Conservation (phyloP, 2,888 invertebrate genomes). For the Sarcophaga carnaria region DNA sequence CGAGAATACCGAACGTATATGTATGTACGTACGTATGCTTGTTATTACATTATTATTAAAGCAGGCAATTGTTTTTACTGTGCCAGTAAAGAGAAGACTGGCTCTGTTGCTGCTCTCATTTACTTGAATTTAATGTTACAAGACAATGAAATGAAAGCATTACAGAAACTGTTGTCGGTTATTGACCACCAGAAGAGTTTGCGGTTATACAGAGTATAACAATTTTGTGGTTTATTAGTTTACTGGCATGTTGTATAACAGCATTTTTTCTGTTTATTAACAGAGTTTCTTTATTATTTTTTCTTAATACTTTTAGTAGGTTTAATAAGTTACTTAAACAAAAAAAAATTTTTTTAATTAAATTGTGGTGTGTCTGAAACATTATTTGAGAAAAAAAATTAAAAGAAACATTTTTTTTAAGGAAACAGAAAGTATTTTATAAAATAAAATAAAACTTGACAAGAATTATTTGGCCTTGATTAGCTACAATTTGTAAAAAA, state of each 20-base stretch:
- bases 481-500: neutral
- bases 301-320: neutral
- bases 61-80: no score
- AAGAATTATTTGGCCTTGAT: neutral
- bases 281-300: neutral
- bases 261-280: conserved; percentile 19
- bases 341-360: neutral
- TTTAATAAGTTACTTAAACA: neutral
- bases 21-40: neutral
- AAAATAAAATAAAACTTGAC: neutral
- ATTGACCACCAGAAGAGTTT: conserved; percentile 54
- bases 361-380: neutral
- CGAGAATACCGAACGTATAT: neutral
- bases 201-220: conserved; percentile 54
- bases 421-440: no score
- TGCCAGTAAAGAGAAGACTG: no score
- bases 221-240: conserved; percentile 58
- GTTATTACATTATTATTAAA: no score
- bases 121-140: no score
- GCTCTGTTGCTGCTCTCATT: no score
- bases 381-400: no score
- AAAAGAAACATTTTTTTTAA: no score
- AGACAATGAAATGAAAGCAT: neutral
- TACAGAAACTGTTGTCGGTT: conserved; percentile 47
- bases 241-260: neutral